These are phyloP conservation scores for Ciconia nigra DNA, from an alignment of 2,797 vertebrate genomes.

Conservation along the genomic window DNA sequence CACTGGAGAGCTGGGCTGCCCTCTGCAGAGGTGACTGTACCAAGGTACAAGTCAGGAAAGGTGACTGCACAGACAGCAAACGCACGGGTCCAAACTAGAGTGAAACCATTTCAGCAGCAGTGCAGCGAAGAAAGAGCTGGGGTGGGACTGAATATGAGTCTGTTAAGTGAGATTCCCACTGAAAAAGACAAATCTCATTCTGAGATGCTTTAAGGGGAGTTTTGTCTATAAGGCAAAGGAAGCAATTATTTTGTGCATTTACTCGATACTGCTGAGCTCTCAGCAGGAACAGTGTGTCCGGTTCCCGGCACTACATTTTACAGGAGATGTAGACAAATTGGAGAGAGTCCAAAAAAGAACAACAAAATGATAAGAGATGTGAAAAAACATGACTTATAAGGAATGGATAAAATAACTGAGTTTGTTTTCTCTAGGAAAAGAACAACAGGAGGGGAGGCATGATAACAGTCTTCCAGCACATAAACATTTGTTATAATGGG, in stretches of 20 bases:
- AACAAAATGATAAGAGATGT: conserved; percentile 24
- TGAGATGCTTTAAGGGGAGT: neutral
- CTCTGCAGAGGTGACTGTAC: neutral
- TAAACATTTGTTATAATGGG: conserved; percentile 45
- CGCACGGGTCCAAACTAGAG: neutral
- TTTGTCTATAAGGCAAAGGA: neutral
- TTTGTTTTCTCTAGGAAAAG: conserved; percentile 39
- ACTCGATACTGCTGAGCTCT: neutral
- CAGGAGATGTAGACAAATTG: conserved; percentile 6
- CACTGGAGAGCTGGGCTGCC: neutral
- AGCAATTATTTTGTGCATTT: conserved; percentile 37
- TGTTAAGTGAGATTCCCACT: neutral
- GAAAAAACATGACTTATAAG: neutral
- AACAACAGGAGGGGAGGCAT: conserved; percentile 32
- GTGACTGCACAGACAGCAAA: neutral
- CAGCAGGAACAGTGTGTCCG: conserved; percentile 20
- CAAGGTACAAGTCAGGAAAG: neutral
- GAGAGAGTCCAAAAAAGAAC: conserved; percentile 9
- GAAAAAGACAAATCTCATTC: neutral
- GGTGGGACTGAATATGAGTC: neutral
- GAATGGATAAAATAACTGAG: conserved; percentile 13
- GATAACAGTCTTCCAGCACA: conserved; percentile 34
- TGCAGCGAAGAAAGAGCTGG: neutral
- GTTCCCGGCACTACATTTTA: conserved; percentile 21
- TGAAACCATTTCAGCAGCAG: neutral